Evolutionary conservation across 2,797 vertebrate species (phyloP), one percentile per base, ranked within the genome.

Genomic region (Gymnothorax reevesii): DNA sequence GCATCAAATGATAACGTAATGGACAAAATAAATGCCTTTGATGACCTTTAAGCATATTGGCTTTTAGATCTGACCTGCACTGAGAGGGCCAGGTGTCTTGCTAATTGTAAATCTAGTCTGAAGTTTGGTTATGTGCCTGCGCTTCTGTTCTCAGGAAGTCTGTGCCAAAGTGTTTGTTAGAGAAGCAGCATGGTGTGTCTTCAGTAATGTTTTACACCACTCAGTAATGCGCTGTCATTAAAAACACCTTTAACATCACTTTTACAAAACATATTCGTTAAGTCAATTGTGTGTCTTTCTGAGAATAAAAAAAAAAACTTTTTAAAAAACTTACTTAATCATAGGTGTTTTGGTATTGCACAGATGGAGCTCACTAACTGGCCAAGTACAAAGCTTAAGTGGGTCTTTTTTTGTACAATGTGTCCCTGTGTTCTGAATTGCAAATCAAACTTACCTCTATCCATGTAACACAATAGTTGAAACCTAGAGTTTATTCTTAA

Each of bases 1-100:
- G 3, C 27, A 42, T 75, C 42, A 75, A 12, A 42, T 79, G 75
- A 54, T 54, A 52, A 52, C 7, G 49, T 54, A 54, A 20, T 13
- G 42, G 71, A 3, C 52, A 4, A 79, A 52, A 20, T 54, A 20
- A 49, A 79, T 49, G 33, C 4, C 73, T 77, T 77, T 77, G 73
- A 0, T 79, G 49, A 17, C 75, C 75, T 79, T 42, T 49, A 49
- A 52, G 75, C 75, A 79, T 79, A 79, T 79, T 79, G 22, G 75
- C 17, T 49, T 2, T 33, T 20, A 54, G 22, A 49, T 15, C 13
- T 79, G 71, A 75, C 25, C 27, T 75, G 27, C 71, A 33, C 12
- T 75, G 71, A 42, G 71, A 42, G 1, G 27, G 71, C 71, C 25
- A 75, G 33, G 33, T 75, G 33, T 42, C 33, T 33, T 33, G 33